These are phyloP conservation scores for Sternotherus odoratus DNA, from an alignment of 2,797 vertebrate species.

Conservation along the genomic window DNA sequence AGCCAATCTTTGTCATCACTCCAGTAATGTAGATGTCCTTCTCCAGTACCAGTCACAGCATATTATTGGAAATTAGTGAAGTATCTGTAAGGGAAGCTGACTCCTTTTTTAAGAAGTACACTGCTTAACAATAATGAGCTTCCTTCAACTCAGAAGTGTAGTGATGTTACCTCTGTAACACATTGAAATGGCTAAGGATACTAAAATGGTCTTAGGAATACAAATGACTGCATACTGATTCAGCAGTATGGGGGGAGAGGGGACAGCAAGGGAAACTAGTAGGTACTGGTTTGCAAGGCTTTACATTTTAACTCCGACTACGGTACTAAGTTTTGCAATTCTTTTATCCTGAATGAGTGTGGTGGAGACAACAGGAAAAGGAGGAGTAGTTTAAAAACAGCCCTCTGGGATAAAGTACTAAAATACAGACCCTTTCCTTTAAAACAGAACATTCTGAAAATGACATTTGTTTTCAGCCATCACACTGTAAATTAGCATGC, in stretches of 20 bases:
- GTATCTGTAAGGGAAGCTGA: conserved; percentile 1
- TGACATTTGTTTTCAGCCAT: background rate
- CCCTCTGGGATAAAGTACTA: background rate
- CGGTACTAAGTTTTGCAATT: background rate
- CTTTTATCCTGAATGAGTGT: background rate
- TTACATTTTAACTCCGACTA: background rate
- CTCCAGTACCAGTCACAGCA: background rate
- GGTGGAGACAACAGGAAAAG: background rate
- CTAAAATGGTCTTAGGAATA: background rate
- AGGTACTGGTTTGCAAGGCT: background rate
- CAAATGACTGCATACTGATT: background rate
- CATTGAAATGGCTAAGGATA: background rate
- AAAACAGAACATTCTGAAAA: background rate
- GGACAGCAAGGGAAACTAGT: background rate
- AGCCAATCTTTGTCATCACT: background rate
- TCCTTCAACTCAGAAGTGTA: background rate
- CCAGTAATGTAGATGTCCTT: background rate
- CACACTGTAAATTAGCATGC: background rate
- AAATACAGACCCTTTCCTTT: background rate
- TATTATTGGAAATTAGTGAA: background rate
- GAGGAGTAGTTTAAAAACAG: background rate
- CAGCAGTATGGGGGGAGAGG: background rate
- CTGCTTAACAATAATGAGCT: background rate
- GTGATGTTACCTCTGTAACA: background rate
- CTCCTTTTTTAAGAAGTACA: background rate